A percentile compares a stretch with the other conserved stretches of the same genome.
phyloP scores from a whole-genome alignment of 2,113 vertebrate genomes.

The Zingel zingel region DNA sequence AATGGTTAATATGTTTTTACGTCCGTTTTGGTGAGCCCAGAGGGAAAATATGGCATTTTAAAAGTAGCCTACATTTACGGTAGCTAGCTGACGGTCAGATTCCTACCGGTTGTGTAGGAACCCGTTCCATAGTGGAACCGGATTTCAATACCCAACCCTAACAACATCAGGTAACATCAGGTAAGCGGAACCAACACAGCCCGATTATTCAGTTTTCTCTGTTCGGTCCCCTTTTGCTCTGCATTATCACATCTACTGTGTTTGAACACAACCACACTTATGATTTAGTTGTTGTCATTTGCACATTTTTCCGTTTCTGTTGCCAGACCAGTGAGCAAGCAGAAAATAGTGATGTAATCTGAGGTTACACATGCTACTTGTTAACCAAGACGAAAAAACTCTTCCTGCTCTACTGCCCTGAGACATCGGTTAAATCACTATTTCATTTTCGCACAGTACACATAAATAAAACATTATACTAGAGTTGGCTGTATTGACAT shows the following conservation, averaged over 20 bases:
- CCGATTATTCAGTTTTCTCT: background rate
- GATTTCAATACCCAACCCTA: too few species aligned
- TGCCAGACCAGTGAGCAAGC: background rate
- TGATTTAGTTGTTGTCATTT: background rate
- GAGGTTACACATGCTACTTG: background rate
- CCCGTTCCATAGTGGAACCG: too few species aligned
- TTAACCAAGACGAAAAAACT: background rate
- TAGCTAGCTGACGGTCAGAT: too few species aligned
- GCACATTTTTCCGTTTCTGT: background rate
- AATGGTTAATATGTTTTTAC: too few species aligned
- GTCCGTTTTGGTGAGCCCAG: too few species aligned
- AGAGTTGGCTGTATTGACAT: background rate
- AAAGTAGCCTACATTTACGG: too few species aligned
- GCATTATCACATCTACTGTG: background rate
- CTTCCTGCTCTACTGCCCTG: background rate
- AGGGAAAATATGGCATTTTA: too few species aligned
- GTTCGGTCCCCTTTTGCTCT: background rate
- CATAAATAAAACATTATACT: too few species aligned
- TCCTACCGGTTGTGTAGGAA: too few species aligned
- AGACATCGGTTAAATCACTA: background rate
- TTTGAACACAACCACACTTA: background rate
- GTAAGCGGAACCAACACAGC: background rate
- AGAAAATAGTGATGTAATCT: conserved; percentile 28
- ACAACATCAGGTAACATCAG: background rate
- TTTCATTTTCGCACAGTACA: background rate